Base-by-base conservation (phyloP, 64 coral and sea anemone genomes). In the Dendronephthya gigantea region DNA sequence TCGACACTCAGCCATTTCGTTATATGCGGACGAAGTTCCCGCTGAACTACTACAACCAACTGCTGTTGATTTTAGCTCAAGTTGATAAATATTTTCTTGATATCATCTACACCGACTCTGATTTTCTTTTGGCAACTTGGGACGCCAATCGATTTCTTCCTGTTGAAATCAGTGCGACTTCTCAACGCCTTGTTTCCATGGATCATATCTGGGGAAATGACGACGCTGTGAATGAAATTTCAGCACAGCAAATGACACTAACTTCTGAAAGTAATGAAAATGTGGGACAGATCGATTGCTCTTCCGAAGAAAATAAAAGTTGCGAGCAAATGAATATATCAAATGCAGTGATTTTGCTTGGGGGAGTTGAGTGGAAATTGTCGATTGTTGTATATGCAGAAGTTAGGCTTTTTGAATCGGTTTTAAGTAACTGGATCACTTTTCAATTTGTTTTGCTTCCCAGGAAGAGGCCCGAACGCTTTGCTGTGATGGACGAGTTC, bases 81-180 rank as follows among this genome's bases (percentile, higher is more conserved):
- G 7, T 75, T 31, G 69, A 75, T 75, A 75, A 75, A 29, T 13
- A 31, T 13, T 33, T 34, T 33, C 30, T 75, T 2, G 69, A 75
- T 37, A 34, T 75, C 5, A 75, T 75, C 25, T 75, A 75, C 35
- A 75, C 69, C 69, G 69, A 75, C 34, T 31, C 29, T 33, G 69
- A 75, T 75, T 75, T 75, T 13, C 12, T 75, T 31, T 8, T 75
- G 34, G 69, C 69, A 75, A 75, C 69, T 75, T 75, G 69, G 69
- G 12, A 13, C 13, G 28, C 69, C 5, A 33, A 13, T 31, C 35
- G 12, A 16, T 75, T 75, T 37, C 30, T 75, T 15, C 69, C 69
- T 4, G 25, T 34, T 2, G 35, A 76, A 31, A 37, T 1, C 69
- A 66, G 22, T 66, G 58, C 6, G 29, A 66, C 22, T n/a, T 66